A percentile compares a stretch with the other conserved stretches of the same genome.
phyloP scores from a whole-genome alignment of 2,113 vertebrate genomes.

The Psephotus haematonotus region DNA sequence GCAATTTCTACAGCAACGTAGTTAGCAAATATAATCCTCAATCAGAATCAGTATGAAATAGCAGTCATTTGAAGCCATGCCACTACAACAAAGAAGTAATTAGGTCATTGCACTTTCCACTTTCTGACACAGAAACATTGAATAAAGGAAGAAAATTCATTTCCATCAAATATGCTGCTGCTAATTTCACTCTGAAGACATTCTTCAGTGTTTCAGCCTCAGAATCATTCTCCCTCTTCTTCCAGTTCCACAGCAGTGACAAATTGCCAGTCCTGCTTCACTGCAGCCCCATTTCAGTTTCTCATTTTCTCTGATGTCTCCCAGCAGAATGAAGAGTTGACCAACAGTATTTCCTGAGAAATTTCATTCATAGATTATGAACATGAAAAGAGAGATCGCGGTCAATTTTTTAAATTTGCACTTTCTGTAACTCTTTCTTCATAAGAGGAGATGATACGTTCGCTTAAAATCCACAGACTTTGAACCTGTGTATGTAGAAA shows the following conservation, averaged over 20 bases:
- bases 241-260: neutral
- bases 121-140: neutral
- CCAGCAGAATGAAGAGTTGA: neutral
- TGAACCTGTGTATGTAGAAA: neutral
- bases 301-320: slow-evolving; percentile 21
- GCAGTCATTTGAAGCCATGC: neutral
- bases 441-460: neutral
- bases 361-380: neutral
- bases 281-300: neutral
- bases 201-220: neutral
- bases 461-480: neutral
- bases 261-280: neutral
- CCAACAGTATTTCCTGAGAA: neutral
- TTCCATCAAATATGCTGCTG: neutral
- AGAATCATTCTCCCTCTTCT: neutral
- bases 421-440: neutral
- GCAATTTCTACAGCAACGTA: neutral
- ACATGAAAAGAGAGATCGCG: neutral
- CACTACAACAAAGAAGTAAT: slow-evolving; percentile 5
- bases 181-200: slow-evolving; percentile 15
- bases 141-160: neutral
- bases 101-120: neutral
- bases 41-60: neutral
- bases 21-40: neutral
- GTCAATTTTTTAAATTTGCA: neutral